Evolutionary conservation across 2,113 vertebrate species (phyloP), one percentile per base, ranked within the genome.

Genomic region (Muscicapa adusta): DNA sequence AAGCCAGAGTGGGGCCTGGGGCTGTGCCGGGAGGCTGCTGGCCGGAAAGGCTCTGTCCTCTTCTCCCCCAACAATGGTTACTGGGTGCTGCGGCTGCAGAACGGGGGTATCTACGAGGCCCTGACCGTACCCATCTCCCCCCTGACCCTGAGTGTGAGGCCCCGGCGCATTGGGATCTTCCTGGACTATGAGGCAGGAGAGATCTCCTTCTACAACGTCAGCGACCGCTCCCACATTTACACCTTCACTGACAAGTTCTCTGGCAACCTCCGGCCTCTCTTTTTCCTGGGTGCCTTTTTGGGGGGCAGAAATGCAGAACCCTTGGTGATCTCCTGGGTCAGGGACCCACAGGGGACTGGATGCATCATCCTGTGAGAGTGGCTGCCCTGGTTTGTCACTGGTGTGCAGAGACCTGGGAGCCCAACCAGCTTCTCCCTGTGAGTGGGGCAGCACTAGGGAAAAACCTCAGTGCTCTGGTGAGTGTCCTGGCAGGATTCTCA

Each of bases 1-100:
- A 98, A 98, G 83, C 97, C 98, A 0, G 99, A 99, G 76, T 99
- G 98, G 98, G 98, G 97, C 25, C 58, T 99, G 53, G 99, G 99
- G 5, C 96, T 99, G 47, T 99, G 97, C 85, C 96, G 40, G 58
- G 98, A 98, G 66, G 94, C 98, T 1, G 94, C 98, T 14, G 91
- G 91, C 91, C 95, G 98, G 45, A 99, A 98, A 57, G 98, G 98
- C 45, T 98, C 96, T 25, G 84, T 98, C 45, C 91, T 98, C 6
- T 97, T 98, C 25, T 98, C 98, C n/a, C 99, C 99, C 0, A 96
- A 96, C 58, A 98, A 99, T 0, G 98, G 99, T 5, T 98, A 98
- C 97, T 99, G 99, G 99, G 98, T 98, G 56, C 65, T 99, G 75
- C 95, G 98, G 92, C 96, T 99, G 70, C 98, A 97, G 42, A 97